A percentile compares a stretch with the other conserved stretches of the same genome.
These are phyloP conservation scores for Neodiprion lecontei DNA, from an alignment of 1,140 invertebrate genomes.

Conservation along the genomic window DNA sequence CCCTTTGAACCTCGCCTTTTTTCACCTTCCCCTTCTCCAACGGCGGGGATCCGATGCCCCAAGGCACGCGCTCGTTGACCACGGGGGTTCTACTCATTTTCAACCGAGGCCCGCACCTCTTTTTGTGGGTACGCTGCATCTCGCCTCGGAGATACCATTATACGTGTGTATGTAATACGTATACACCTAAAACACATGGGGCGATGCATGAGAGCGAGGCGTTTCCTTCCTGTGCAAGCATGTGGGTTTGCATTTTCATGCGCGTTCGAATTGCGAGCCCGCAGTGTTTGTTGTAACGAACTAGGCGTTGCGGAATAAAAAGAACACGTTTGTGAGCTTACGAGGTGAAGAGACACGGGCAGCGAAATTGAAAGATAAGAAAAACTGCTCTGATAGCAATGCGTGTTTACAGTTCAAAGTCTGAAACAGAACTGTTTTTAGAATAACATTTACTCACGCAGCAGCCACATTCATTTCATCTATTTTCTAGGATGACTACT, in stretches of 20 bases:
- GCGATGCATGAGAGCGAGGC: neutral
- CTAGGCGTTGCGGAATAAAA: too few species aligned
- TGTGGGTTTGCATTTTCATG: neutral
- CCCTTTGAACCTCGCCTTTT: neutral
- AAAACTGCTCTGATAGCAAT: too few species aligned
- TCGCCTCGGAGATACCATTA: neutral
- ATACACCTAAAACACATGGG: neutral
- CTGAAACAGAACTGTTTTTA: too few species aligned
- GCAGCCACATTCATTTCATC: too few species aligned
- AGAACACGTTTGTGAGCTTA: too few species aligned
- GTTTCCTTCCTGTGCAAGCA: neutral
- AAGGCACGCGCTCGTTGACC: constrained; percentile 39
- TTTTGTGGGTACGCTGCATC: neutral
- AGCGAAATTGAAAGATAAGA: too few species aligned
- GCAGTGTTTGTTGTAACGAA: too few species aligned
- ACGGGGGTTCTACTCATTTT: constrained; percentile 33
- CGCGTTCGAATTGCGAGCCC: too few species aligned
- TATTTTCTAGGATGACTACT: too few species aligned
- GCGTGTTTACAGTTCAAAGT: too few species aligned
- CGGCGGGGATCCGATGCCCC: constrained; percentile 28
- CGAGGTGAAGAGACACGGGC: too few species aligned
- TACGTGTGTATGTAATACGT: neutral
- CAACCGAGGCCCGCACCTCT: neutral
- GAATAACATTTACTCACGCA: too few species aligned
- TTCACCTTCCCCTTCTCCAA: constrained; percentile 20